phyloP scores from a whole-genome alignment of 2,797 vertebrate genomes.

The Oreochromis mossambicus region DNA sequence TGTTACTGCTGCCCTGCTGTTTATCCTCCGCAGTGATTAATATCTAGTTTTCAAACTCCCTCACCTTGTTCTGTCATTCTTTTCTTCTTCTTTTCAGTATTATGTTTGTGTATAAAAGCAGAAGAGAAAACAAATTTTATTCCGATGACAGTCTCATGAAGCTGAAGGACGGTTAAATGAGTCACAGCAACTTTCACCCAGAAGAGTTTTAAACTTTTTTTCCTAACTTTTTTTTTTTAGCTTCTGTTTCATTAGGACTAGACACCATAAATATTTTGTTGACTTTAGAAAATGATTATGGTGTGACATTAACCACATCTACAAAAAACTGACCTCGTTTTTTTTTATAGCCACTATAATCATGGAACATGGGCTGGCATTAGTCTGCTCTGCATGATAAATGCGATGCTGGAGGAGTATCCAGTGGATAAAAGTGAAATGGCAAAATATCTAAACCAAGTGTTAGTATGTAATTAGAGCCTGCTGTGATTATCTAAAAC shows the following conservation, averaged over 20 bases:
- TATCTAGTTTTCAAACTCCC: neutral
- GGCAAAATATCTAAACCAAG: neutral
- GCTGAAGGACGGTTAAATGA: neutral
- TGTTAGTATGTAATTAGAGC: neutral
- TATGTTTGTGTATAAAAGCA: neutral
- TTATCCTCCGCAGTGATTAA: conserved; percentile 35
- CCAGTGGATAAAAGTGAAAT: neutral
- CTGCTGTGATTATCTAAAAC: neutral
- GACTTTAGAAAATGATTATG: neutral
- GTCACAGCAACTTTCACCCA: neutral
- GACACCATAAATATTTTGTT: neutral
- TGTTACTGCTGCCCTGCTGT: conserved; percentile 15
- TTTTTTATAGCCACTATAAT: neutral
- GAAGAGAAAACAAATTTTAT: conserved; percentile 12
- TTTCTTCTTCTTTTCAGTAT: neutral
- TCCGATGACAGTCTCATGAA: neutral
- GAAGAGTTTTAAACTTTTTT: neutral
- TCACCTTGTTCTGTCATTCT: neutral
- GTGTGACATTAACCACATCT: neutral
- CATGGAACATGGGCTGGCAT: neutral
- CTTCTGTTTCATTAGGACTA: neutral
- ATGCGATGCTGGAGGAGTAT: neutral
- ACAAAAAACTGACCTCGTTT: neutral
- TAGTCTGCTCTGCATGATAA: neutral
- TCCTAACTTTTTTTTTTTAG: neutral